Evolutionary conservation across 2,888 invertebrate species (phyloP).

Genomic region (Ditula angustiorana): DNA sequence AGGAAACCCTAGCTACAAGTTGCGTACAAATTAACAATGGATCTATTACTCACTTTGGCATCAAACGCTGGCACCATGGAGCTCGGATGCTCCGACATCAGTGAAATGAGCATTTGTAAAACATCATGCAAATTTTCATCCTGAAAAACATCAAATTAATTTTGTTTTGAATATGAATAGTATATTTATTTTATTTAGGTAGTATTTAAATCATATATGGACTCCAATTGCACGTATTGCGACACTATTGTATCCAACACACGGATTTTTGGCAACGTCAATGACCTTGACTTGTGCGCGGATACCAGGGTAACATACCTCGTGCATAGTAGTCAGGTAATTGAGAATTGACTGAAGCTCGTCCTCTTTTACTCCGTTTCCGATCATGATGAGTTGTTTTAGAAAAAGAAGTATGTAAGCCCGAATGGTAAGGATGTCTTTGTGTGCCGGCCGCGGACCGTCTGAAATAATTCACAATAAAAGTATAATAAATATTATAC

Average conservation of each 20-base stretch:
- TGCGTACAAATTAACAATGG: no score
- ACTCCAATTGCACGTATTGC: no score
- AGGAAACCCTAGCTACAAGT: no score
- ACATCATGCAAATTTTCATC: slow-evolving; percentile 99
- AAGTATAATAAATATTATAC: not conserved
- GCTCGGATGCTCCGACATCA: slow-evolving; percentile 99
- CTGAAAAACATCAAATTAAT: slow-evolving; percentile 74
- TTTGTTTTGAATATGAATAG: no score
- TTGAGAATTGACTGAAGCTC: slow-evolving; percentile 99
- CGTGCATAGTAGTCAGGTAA: slow-evolving; percentile 98
- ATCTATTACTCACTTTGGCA: slow-evolving; percentile 87
- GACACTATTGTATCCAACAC: no score
- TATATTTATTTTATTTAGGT: no score
- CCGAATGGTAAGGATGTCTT: slow-evolving; percentile 97
- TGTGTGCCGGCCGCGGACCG: slow-evolving; percentile 96
- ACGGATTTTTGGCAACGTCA: not conserved
- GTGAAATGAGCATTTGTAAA: slow-evolving; percentile 97
- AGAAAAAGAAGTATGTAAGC: slow-evolving; percentile 97
- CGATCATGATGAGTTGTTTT: slow-evolving; percentile 98
- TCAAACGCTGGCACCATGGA: slow-evolving; percentile 99
- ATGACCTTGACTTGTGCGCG: not conserved
- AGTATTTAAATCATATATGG: no score
- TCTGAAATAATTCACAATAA: slow-evolving; percentile 84
- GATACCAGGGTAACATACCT: slow-evolving; percentile 85
- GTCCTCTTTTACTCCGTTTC: slow-evolving; percentile 98